These are phyloP conservation scores for Campoletis sonorensis DNA, from an alignment of 1,140 invertebrate species.

Conservation along the genomic window DNA sequence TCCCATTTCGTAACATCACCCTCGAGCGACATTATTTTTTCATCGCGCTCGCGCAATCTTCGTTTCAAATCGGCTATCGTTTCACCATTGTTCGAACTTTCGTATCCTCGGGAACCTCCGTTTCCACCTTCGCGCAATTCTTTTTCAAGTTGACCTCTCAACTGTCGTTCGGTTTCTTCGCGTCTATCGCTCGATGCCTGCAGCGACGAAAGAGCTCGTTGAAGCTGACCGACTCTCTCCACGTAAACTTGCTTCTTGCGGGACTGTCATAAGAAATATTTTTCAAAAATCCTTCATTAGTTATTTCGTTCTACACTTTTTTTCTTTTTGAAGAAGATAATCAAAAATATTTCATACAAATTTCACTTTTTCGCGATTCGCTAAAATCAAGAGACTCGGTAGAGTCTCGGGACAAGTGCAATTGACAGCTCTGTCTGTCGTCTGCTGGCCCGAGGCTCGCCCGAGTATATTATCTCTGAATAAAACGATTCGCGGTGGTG, in stretches of 20 bases:
- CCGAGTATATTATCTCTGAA: too few relatives aligned
- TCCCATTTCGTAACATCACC: slow-evolving; percentile 92
- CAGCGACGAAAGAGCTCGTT: slow-evolving; percentile 88
- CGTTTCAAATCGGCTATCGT: slow-evolving; percentile 82
- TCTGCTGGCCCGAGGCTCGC: too few relatives aligned
- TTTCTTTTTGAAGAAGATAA: neutral
- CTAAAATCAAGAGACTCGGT: too few relatives aligned
- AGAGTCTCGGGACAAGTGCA: too few relatives aligned
- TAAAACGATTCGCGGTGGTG: too few relatives aligned
- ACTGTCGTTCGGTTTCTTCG: slow-evolving; percentile 89
- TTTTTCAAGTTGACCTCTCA: slow-evolving; percentile 87
- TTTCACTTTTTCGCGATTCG: too few relatives aligned
- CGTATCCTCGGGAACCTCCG: slow-evolving; percentile 65
- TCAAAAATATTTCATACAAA: too few relatives aligned
- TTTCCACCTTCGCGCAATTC: slow-evolving; percentile 85
- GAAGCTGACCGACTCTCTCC: slow-evolving; percentile 88
- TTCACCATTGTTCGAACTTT: slow-evolving; percentile 74
- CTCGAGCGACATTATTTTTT: slow-evolving; percentile 88
- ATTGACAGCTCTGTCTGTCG: too few relatives aligned
- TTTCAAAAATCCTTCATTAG: slow-evolving; percentile 37
- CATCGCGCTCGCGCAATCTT: slow-evolving; percentile 85
- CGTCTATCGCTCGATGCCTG: slow-evolving; percentile 90
- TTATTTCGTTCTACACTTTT: neutral
- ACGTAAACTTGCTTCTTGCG: slow-evolving; percentile 92
- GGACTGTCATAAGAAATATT: slow-evolving; percentile 78